Percentiles rank a stretch among this genome's conserved stretches.
Evolutionary conservation across 1,140 invertebrate species (phyloP).

Genomic region (Drosophila tsacasi): DNA sequence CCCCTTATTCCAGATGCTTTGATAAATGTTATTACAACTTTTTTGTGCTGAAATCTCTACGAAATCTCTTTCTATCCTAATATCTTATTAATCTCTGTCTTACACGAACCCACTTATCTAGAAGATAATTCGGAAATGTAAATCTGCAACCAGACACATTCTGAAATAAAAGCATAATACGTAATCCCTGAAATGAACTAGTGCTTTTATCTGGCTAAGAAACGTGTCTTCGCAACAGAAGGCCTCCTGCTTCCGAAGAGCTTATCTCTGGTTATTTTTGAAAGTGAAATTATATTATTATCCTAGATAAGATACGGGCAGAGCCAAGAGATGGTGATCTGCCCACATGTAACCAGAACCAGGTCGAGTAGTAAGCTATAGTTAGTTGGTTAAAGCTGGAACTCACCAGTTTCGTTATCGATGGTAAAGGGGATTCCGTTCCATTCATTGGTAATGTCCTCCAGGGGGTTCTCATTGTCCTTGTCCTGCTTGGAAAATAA

Average conservation of each 20-base stretch:
- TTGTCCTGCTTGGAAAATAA: slow-evolving; percentile 47
- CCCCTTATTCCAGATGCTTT: no score
- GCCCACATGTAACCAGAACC: slow-evolving; percentile 32
- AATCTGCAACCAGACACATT: neutral
- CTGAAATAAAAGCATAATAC: neutral
- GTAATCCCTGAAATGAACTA: neutral
- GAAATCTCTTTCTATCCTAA: neutral
- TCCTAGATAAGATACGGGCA: slow-evolving; percentile 44
- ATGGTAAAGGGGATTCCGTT: slow-evolving; percentile 92
- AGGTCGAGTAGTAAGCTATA: slow-evolving; percentile 9
- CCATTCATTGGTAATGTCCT: slow-evolving; percentile 88
- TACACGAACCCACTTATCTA: neutral
- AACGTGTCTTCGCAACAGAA: slow-evolving; percentile 20
- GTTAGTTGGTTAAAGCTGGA: neutral
- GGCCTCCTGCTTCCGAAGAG: slow-evolving; percentile 11
- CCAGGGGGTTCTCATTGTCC: slow-evolving; percentile 61
- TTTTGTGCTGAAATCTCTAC: neutral
- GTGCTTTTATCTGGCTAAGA: slow-evolving; percentile 9
- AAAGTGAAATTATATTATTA: slow-evolving; percentile 51
- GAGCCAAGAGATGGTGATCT: neutral
- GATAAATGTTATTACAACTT: neutral
- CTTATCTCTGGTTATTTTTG: slow-evolving; percentile 39
- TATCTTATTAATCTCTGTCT: neutral
- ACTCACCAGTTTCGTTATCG: slow-evolving; percentile 95
- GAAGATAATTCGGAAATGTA: neutral